Base-by-base conservation (phyloP, 53 echinoderm and acorn worm species). In the Hippasteria phrygiana region DNA sequence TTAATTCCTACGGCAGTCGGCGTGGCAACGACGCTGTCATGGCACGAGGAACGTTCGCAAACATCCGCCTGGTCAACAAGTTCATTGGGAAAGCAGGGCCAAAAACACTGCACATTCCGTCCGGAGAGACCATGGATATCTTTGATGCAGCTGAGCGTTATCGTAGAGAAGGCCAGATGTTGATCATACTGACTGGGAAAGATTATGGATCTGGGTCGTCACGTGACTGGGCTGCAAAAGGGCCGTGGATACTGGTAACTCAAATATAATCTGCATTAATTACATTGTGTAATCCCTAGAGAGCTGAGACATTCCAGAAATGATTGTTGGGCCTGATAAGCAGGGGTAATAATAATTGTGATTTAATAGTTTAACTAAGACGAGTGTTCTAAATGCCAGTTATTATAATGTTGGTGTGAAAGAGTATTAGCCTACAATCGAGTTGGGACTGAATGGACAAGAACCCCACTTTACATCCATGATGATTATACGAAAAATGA, bases 141-240 rank as follows among this genome's bases (percentile, higher is more conserved):
- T 97, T 94, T 84, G 98, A 97, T 84, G 97, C 98, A 8, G 91
- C 95, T 1, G 90, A 95, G 70, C 83, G 92, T 54, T 97, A 97
- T 82, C 64, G 67, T 43, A 12, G 63, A 45, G 96, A 94, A 3
- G 91, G 89, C 13, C 74, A 65, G 9, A 85, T 84, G 18, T 72
- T 96, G 40, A 92, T 97, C 66, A 91, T 97, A 6, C 80, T 97
- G 1, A 89, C 98, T 37, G 95, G 98, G 2, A 96, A 93, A 69
- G 97, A 97, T 42, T 97, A 97, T 65, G 98, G 98, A 18, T 94
- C 94, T 5, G 98, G 98, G 9, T 97, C 98, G 0, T 96, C 98
- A 43, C 92, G 98, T 74, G 98, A 97, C 78, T 97, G 98, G 98
- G 98, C 98, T 74, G 98, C 98, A 32, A 97, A 97, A 89, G 98